A percentile compares a stretch with the other conserved stretches of the same genome.
Evolutionary conservation across 2,113 vertebrate genomes (phyloP).

Genomic region (Pimephales promelas): DNA sequence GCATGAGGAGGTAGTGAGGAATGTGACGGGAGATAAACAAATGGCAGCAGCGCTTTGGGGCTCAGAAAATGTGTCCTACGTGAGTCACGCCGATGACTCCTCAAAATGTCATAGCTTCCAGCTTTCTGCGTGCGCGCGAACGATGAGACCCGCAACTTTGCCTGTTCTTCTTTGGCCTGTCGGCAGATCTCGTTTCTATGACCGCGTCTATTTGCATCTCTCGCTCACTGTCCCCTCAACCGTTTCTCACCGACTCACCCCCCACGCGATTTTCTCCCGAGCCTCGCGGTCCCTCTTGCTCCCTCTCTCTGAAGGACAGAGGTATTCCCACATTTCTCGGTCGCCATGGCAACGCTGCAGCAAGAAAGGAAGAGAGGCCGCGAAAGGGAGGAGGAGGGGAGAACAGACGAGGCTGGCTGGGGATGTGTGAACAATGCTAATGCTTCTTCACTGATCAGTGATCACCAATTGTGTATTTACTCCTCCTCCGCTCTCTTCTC

Average conservation of each 20-base stretch:
- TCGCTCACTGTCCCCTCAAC: conserved; percentile 22
- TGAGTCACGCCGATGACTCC: conserved; percentile 49
- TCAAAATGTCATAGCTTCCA: conserved; percentile 44
- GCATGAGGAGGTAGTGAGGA: conserved; percentile 60
- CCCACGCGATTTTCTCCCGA: conserved; percentile 18
- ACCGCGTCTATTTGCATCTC: neutral
- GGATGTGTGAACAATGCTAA: conserved; percentile 74
- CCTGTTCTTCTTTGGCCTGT: conserved; percentile 54
- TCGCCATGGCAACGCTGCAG: conserved; percentile 80
- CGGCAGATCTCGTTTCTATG: conserved; percentile 41
- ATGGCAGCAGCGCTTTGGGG: conserved; percentile 1
- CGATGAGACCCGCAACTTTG: conserved; percentile 44
- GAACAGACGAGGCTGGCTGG: conserved; percentile 50
- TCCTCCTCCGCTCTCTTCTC: conserved; percentile 27
- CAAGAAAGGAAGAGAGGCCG: conserved; percentile 71
- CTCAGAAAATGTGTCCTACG: conserved; percentile 49
- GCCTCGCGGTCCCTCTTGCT: conserved; percentile 43
- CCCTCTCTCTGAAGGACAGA: conserved; percentile 79
- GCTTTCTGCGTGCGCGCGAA: conserved; percentile 21
- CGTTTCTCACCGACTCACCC: conserved; percentile 48
- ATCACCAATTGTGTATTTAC: conserved; percentile 65
- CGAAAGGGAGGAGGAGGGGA: conserved; percentile 59
- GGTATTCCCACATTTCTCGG: conserved; percentile 80
- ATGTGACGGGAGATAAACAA: conserved; percentile 51
- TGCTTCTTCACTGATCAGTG: conserved; percentile 70